phyloP scores from a whole-genome alignment of 2,888 invertebrate species.

The Oscheius sp. region DNA sequence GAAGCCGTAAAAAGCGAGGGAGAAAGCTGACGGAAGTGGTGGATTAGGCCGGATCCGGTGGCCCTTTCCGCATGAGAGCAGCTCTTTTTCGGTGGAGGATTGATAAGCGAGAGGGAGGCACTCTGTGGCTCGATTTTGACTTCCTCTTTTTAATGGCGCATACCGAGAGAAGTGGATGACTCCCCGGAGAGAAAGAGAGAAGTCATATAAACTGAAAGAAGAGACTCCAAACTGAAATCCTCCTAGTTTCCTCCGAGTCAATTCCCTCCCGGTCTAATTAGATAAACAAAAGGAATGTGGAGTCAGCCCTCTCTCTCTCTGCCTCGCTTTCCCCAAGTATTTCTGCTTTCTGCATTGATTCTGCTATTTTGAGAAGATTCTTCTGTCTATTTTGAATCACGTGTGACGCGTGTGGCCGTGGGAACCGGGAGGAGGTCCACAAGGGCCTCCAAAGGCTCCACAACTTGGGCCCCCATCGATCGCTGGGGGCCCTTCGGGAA shows the following conservation, averaged over 20 bases:
- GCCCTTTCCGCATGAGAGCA: background rate
- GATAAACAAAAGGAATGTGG: conserved; percentile 10
- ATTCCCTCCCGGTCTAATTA: conserved; percentile 17
- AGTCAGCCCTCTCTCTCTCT: background rate
- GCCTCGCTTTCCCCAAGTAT: background rate
- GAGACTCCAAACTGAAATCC: too few relatives aligned
- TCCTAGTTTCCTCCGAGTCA: conserved; percentile 3
- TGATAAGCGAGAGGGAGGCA: conserved; percentile 1
- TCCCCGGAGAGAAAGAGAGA: too few relatives aligned
- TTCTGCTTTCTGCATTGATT: background rate
- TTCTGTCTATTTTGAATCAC: background rate
- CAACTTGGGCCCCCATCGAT: conserved; percentile 3
- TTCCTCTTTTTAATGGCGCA: too few relatives aligned
- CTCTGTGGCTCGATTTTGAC: background rate
- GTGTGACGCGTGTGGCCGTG: conserved; percentile 6
- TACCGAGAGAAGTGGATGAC: too few relatives aligned
- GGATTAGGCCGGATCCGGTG: conserved; percentile 7
- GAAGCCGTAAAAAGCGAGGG: background rate
- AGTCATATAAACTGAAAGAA: too few relatives aligned
- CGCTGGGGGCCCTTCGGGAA: background rate
- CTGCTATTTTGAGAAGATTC: background rate
- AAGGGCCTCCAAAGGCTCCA: background rate
- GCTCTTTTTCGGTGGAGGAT: conserved; percentile 7
- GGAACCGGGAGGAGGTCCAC: background rate
- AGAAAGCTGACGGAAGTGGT: conserved; percentile 16